Evolutionary conservation across 2,888 invertebrate genomes (phyloP).

Genomic region (Cylloceria caligata): DNA sequence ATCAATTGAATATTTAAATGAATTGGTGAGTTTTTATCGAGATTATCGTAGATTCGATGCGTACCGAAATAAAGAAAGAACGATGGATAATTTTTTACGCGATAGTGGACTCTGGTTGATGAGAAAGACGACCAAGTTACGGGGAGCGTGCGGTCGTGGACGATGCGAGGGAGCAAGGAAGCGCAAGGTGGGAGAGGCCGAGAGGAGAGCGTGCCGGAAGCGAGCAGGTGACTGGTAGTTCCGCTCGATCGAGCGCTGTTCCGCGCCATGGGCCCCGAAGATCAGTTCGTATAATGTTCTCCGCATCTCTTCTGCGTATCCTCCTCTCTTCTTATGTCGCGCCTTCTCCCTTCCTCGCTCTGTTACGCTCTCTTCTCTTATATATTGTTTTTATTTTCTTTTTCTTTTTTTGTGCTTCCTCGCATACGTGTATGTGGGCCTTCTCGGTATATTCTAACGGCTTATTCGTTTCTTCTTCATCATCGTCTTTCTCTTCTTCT

Average conservation of each 20-base stretch:
- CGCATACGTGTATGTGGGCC: conserved; percentile 50
- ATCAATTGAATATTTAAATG: too few species aligned
- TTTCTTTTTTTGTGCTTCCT: conserved; percentile 35
- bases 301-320: conserved; percentile 63
- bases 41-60: too few species aligned
- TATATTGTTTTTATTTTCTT: conserved; percentile 54
- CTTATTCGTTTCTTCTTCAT: conserved; percentile 56
- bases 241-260: conserved; percentile 84
- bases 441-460: conserved; percentile 60
- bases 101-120: neutral
- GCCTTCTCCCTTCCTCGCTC: conserved; percentile 53
- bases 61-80: neutral
- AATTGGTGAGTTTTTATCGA: too few species aligned
- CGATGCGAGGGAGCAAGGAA: conserved; percentile 32
- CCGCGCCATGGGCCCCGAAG: conserved; percentile 83
- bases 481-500: conserved; percentile 24
- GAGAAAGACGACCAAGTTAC: conserved; percentile 28
- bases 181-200: conserved; percentile 68
- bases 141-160: neutral
- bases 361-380: conserved; percentile 58
- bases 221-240: conserved; percentile 85
- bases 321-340: conserved; percentile 27
- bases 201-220: conserved; percentile 81
- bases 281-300: conserved; percentile 78
- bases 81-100: neutral